Evolutionary conservation across 2,888 invertebrate genomes (phyloP).

Genomic region (Zhengitettix transpicula): DNA sequence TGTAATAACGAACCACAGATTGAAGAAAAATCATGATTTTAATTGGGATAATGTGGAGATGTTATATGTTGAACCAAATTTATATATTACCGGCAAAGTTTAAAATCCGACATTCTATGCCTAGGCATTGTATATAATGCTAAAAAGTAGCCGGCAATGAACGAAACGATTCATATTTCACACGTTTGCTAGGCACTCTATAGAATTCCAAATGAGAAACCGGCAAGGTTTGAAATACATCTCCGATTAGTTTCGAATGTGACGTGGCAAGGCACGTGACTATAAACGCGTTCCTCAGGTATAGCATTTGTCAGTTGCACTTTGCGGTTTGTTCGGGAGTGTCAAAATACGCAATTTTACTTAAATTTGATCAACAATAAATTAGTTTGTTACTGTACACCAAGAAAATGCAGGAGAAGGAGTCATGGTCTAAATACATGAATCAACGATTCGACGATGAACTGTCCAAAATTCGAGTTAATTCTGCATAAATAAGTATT

Average conservation of each 20-base stretch:
- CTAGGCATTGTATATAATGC: background rate
- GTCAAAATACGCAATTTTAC: no score
- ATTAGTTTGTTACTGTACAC: background rate
- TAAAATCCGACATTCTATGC: background rate
- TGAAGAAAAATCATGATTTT: no score
- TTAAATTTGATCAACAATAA: background rate
- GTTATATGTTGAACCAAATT: no score
- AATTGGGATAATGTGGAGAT: no score
- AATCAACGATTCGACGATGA: background rate
- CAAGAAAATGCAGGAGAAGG: background rate
- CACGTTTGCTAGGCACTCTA: no score
- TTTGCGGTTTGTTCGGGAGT: background rate
- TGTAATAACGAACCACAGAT: no score
- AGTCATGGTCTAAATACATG: background rate
- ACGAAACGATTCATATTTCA: no score
- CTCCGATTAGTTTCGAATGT: background rate
- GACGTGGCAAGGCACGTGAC: background rate
- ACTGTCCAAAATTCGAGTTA: no score
- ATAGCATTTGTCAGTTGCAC: background rate
- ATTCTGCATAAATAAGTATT: background rate
- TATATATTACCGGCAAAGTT: background rate
- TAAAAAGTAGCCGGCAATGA: background rate
- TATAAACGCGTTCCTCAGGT: background rate
- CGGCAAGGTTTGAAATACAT: background rate
- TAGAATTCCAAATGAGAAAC: no score